Evolutionary conservation across 2,113 vertebrate species (phyloP).

Genomic region (Xiphorhynchus elegans): DNA sequence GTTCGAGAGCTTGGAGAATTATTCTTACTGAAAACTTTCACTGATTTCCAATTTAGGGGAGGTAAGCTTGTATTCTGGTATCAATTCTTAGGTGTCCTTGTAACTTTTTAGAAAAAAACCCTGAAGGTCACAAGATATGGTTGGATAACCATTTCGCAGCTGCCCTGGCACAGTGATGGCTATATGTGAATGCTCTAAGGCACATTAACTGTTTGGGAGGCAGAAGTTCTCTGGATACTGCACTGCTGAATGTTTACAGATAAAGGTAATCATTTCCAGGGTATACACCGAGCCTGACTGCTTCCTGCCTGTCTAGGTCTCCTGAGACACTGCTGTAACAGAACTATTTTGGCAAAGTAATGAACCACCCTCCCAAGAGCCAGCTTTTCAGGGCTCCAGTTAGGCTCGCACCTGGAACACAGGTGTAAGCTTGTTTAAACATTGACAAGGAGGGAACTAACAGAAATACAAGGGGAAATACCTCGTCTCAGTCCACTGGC

Average conservation of each 20-base stretch:
- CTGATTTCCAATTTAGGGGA: not conserved
- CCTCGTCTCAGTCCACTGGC: constrained; percentile 8
- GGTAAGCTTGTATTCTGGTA: not conserved
- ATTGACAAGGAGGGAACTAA: constrained; percentile 10
- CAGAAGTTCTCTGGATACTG: not conserved
- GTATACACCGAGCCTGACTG: not conserved
- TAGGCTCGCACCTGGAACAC: not conserved
- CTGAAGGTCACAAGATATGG: not conserved
- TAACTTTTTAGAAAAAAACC: not conserved
- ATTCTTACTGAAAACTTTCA: not conserved
- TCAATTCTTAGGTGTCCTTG: not conserved
- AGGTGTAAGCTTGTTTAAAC: constrained; percentile 37
- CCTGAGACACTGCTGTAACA: not conserved
- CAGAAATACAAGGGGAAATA: constrained; percentile 36
- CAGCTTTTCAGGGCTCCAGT: not conserved
- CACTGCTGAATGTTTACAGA: not conserved
- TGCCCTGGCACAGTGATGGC: not conserved
- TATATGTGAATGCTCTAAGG: not conserved
- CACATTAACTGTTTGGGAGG: constrained; percentile 12
- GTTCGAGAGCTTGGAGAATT: not conserved
- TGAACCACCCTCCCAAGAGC: not conserved
- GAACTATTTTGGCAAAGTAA: not conserved
- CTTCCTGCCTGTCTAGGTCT: not conserved
- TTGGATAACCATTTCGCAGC: not conserved
- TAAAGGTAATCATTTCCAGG: constrained; percentile 32